Evolutionary conservation across 23 tunicate species (phyloP).

Genomic region (Styela clava): DNA sequence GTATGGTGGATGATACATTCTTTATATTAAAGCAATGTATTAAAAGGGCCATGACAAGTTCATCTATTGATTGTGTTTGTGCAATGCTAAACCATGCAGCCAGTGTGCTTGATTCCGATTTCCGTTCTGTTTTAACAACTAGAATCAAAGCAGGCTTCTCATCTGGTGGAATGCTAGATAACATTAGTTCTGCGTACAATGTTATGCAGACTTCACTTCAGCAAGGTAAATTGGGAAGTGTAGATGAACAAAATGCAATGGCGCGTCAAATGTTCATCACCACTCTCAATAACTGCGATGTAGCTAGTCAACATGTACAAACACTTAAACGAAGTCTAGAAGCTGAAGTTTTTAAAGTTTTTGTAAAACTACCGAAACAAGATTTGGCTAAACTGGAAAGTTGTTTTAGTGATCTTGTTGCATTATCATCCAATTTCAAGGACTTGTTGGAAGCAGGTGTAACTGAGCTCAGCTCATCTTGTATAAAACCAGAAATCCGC

Average conservation of each 20-base stretch:
- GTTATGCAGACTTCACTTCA: slow-evolving; percentile 87
- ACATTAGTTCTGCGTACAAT: slow-evolving; percentile 92
- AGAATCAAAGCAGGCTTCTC: slow-evolving; percentile 77
- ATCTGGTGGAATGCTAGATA: slow-evolving; percentile 92
- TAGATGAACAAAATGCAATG: slow-evolving; percentile 76
- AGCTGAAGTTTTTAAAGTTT: slow-evolving; percentile 74
- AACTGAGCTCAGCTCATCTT: slow-evolving; percentile 48
- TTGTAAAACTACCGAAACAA: slow-evolving; percentile 46
- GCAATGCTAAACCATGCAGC: slow-evolving; percentile 88
- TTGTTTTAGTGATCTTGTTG: slow-evolving; percentile 60
- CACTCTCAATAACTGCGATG: slow-evolving; percentile 81
- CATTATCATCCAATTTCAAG: slow-evolving; percentile 62
- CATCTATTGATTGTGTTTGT: slow-evolving; percentile 93
- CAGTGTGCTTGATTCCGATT: slow-evolving; percentile 71
- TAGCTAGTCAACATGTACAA: slow-evolving; percentile 71
- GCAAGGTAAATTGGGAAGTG: slow-evolving; percentile 90
- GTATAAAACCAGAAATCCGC: slow-evolving; percentile 77
- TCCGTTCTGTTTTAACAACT: slow-evolving; percentile 39
- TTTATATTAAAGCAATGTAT: slow-evolving; percentile 87
- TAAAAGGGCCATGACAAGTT: slow-evolving; percentile 71
- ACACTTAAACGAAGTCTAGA: slow-evolving; percentile 72
- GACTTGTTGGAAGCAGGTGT: slow-evolving; percentile 60
- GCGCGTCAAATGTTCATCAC: slow-evolving; percentile 52
- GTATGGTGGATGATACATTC: slow-evolving; percentile 88
- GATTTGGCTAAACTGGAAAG: slow-evolving; percentile 78